Base-by-base conservation (phyloP, 1,140 invertebrate genomes). In the Sogatella furcifera region DNA sequence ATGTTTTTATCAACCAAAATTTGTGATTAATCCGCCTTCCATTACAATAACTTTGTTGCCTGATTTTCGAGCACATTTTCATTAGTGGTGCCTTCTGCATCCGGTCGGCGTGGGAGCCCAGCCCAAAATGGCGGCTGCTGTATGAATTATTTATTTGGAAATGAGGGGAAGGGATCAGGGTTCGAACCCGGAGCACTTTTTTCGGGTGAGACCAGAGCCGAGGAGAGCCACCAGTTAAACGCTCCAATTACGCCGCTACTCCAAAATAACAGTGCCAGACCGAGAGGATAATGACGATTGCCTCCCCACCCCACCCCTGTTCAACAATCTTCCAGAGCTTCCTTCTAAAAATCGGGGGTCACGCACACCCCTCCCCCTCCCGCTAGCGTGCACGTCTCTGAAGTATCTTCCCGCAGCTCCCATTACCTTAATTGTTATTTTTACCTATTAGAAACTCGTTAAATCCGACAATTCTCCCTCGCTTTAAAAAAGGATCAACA, bases 351-450 rank as follows among this genome's bases (percentile, higher is more conserved):
- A 38, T 38, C 34, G 34, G 34, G 34, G 34, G 34, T 38, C 34
- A 38, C 34, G 34, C 34, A 38, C 34, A 38, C 34, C 34, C 8
- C 34, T 10, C 34, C 34, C 11, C 34, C 34, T 13, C 34, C 5
- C 34, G 5, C 3, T 38, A 38, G 34, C 34, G 34, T 9, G 34
- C 34, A 38, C 34, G 34, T 38, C 34, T 38, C 34, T 38, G 34
- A 38, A 4, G 34, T 38, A 38, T 38, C 34, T 38, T 38, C 34
- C 34, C 34, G 34, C 46, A 49, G 15, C 15, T 19, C 15, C 46
- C 46, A 49, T 49, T 49, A 49, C 46, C 46, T 49, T 49, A 49
- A 49, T 49, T 49, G 46, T 49, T 49, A 49, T 49, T 49, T 49
- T 49, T 49, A 49, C 46, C 46, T 49, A 49, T 49, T 49, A 49